These are phyloP conservation scores for Holothuria scabra DNA, from an alignment of 53 echinoderm and acorn worm species.

Conservation along the genomic window DNA sequence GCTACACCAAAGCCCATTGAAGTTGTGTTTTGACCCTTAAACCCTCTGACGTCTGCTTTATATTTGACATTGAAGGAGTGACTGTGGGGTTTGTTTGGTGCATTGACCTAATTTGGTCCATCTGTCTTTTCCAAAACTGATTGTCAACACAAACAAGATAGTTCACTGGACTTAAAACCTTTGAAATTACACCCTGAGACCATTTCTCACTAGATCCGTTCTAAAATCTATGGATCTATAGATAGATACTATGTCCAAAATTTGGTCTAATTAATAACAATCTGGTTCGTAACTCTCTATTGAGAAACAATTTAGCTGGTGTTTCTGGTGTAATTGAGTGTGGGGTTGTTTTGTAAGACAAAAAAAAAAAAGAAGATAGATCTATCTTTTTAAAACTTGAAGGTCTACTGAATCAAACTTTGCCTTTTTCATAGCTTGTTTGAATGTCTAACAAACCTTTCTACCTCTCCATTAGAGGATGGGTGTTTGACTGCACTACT, in stretches of 20 bases:
- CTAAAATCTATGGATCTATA: too few species aligned
- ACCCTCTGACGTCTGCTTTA: too few species aligned
- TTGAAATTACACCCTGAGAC: not conserved
- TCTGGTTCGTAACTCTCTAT: not conserved
- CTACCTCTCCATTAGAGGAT: constrained; percentile 36
- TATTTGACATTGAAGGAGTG: too few species aligned
- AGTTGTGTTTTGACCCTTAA: too few species aligned
- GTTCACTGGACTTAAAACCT: constrained; percentile 18
- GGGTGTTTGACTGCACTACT: constrained; percentile 27
- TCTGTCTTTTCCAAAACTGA: constrained; percentile 28
- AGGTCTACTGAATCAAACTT: not conserved
- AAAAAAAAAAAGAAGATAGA: too few species aligned
- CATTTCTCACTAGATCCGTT: constrained; percentile 8
- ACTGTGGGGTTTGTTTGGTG: not conserved
- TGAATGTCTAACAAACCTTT: constrained; percentile 49
- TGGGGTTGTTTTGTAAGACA: constrained; percentile 4
- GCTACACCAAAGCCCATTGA: too few species aligned
- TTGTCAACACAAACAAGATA: not conserved
- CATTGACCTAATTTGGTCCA: constrained; percentile 31
- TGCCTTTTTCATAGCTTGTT: constrained; percentile 22
- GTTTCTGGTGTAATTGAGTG: not conserved
- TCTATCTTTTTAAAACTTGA: not conserved
- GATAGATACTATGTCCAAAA: not conserved
- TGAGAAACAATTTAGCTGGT: constrained; percentile 7
- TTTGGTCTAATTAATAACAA: not conserved